A percentile compares a stretch with the other conserved stretches of the same genome.
Evolutionary conservation across 2,888 invertebrate genomes (phyloP).

Genomic region (Ophonus ardosiacus): DNA sequence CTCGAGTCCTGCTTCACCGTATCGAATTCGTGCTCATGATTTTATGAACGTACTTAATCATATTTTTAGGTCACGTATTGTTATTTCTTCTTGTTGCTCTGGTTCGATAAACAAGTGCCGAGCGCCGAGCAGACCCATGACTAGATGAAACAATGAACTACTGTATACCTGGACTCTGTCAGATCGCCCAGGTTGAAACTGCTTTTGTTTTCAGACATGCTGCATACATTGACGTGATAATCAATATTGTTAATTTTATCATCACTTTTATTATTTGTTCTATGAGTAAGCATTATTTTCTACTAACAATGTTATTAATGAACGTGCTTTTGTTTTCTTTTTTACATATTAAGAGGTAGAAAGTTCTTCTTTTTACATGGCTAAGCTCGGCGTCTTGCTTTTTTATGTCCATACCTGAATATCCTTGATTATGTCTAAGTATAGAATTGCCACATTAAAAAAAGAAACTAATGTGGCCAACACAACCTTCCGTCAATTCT

Average conservation of each 20-base stretch:
- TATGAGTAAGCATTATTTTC: constrained; percentile 33
- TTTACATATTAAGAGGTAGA: not conserved
- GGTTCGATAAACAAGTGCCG: constrained; percentile 60
- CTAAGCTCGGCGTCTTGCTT: not conserved
- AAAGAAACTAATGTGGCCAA: too few relatives aligned
- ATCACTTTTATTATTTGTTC: constrained; percentile 42
- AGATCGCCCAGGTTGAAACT: constrained; percentile 46
- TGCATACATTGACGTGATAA: constrained; percentile 36
- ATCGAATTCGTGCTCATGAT: constrained; percentile 70
- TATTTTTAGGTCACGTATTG: constrained; percentile 70
- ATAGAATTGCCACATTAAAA: too few relatives aligned
- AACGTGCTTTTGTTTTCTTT: not conserved
- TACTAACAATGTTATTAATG: constrained; percentile 32
- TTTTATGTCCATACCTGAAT: not conserved
- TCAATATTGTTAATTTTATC: constrained; percentile 50
- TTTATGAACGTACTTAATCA: constrained; percentile 69
- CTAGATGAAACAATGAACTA: constrained; percentile 54
- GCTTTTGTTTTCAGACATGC: constrained; percentile 28
- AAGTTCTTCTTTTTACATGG: not conserved
- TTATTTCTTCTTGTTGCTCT: constrained; percentile 62
- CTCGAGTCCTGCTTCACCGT: constrained; percentile 48
- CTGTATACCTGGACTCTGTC: constrained; percentile 39
- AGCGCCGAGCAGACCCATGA: constrained; percentile 20
- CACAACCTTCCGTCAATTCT: too few relatives aligned
- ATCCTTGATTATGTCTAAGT: too few relatives aligned